Conservation (phyloP, 2,888 invertebrate genomes). For the Apoda limacodes region DNA sequence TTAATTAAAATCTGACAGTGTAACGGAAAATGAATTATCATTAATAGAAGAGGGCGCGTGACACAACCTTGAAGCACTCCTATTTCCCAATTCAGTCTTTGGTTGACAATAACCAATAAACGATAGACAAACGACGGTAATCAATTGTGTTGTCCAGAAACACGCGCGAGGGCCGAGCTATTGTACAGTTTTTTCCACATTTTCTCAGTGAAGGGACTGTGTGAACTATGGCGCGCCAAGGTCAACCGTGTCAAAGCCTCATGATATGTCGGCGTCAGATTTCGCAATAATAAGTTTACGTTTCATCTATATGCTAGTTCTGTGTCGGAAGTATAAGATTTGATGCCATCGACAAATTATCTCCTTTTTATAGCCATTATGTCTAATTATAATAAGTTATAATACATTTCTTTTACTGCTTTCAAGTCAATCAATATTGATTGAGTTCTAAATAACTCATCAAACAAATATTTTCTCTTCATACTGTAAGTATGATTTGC, state of each 20-base stretch:
- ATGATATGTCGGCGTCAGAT: too few species aligned
- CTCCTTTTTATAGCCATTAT: too few species aligned
- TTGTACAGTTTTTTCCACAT: conserved; percentile 63
- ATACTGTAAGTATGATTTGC: too few species aligned
- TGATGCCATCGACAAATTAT: too few species aligned
- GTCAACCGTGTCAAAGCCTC: conserved; percentile 56
- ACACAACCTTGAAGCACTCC: conserved; percentile 38
- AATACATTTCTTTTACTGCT: background rate
- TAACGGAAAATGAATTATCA: conserved; percentile 29
- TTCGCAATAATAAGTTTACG: too few species aligned
- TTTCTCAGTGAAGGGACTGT: conserved; percentile 66
- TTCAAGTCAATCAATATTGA: too few species aligned
- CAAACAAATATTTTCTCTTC: too few species aligned
- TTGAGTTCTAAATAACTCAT: too few species aligned
- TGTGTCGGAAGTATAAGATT: too few species aligned
- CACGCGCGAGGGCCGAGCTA: conserved; percentile 49
- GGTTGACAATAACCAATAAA: conserved; percentile 62
- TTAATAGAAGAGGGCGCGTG: conserved; percentile 28
- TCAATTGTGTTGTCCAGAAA: conserved; percentile 59
- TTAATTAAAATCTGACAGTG: too few species aligned
- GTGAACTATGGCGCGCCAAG: conserved; percentile 58
- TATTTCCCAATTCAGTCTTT: conserved; percentile 50
- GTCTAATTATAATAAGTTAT: background rate
- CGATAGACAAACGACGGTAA: conserved; percentile 52
- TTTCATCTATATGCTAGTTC: too few species aligned